Conservation (phyloP, 2,888 invertebrate species). For the Macrostomum cliftonense region DNA sequence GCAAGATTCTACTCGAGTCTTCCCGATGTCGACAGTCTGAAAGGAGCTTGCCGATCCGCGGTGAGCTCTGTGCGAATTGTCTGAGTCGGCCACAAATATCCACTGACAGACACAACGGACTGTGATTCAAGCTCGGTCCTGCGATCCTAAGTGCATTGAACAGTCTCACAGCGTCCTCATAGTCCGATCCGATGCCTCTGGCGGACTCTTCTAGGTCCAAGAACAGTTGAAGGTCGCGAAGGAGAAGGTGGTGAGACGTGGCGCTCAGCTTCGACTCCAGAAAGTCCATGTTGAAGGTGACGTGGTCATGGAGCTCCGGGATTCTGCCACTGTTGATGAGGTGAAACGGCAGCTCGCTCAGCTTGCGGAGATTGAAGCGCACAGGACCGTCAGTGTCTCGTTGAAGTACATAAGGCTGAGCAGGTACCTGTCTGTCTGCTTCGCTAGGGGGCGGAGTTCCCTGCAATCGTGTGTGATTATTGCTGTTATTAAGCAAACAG, state of each 20-base stretch:
- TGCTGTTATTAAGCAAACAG: too few relatives aligned
- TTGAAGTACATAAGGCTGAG: not conserved
- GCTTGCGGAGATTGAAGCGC: slow-evolving; percentile 39
- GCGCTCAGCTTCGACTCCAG: not conserved
- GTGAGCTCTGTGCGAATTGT: not conserved
- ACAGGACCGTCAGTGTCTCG: slow-evolving; percentile 2
- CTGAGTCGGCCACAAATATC: not conserved
- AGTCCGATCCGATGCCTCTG: too few relatives aligned
- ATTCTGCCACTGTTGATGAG: slow-evolving; percentile 12
- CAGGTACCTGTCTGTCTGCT: not conserved
- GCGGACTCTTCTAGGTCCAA: too few relatives aligned
- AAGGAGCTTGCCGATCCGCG: not conserved
- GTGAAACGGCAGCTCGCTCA: slow-evolving; percentile 25
- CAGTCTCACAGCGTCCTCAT: not conserved
- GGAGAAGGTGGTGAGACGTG: not conserved
- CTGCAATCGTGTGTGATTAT: too few relatives aligned
- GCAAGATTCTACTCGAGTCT: not conserved
- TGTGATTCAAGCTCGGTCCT: not conserved
- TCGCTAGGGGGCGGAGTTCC: too few relatives aligned
- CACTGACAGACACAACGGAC: not conserved
- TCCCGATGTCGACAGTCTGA: not conserved
- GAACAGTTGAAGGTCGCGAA: not conserved
- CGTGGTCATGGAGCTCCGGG: not conserved
- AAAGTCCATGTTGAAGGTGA: not conserved
- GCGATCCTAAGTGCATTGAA: slow-evolving; percentile 4